Evolutionary conservation across 1,140 invertebrate species (phyloP), one percentile per base, ranked within the genome.

Genomic region (Trichonephila inaurata): DNA sequence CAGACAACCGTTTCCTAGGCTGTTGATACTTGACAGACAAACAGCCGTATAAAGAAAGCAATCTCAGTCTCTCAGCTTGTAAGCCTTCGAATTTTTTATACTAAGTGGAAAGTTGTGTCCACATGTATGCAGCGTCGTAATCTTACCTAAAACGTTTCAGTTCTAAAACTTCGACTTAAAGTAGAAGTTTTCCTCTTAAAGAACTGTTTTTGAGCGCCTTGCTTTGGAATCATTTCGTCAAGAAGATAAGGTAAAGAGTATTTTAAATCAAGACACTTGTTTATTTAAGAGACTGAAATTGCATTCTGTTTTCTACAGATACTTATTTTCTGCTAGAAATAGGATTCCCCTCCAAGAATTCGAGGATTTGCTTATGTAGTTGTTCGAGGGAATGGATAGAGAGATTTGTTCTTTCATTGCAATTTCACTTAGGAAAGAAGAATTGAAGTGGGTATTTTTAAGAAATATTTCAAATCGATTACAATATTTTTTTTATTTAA

Each of bases 71-170:
- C 16, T 19, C 18, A 64, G 21, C 16, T 19, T 19, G 62, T 64
- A 64, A 18, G 14, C 21, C 16, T 64, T 19, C 14, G 62, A 64
- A 64, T 64, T 64, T 64, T 64, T 64, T 64, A 64, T 64, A 64
- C 19, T 64, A 64, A 64, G 62, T 64, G 62, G 12, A 64, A 64
- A 64, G 62, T 64, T 64, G 62, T 64, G 62, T 64, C 62, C 62
- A 6, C 16, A 21, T 19, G 18, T 64, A 64, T 64, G 62, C 62
- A 21, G 21, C 14, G 21, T 64, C 21, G 62, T 21, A 19, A 64
- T 64, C 62, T 64, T 64, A 64, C 62, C 62, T 64, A 64, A 64
- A 64, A 64, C 62, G 62, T 64, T 64, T 64, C 62, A 64, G 62
- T 64, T 64, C 62, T 64, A 64, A 64, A 64, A 64, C 16, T 21